Evolutionary conservation across 1,140 invertebrate species (phyloP).

Genomic region (Eriosoma lanigerum): DNA sequence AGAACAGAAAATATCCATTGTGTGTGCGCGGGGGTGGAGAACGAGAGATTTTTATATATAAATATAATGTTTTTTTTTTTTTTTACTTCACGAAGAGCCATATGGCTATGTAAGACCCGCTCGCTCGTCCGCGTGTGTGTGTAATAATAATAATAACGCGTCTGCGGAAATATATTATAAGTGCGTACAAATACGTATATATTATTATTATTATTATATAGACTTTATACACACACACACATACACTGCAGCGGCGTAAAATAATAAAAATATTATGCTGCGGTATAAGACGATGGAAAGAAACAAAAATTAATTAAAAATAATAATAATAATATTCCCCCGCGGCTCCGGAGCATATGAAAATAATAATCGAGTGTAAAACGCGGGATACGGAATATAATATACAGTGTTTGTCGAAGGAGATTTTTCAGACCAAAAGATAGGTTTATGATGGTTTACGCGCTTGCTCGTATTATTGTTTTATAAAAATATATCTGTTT

Average conservation of each 20-base stretch:
- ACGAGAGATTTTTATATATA: neutral
- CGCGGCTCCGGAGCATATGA: neutral
- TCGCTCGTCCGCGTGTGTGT: neutral
- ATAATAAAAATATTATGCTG: too few species aligned
- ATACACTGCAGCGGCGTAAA: neutral
- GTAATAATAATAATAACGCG: slow-evolving; percentile 33
- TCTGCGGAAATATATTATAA: slow-evolving; percentile 46
- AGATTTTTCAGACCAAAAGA: slow-evolving; percentile 39
- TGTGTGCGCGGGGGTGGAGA: neutral
- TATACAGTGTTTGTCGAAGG: too few species aligned
- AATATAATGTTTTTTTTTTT: too few species aligned
- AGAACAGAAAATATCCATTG: slow-evolving; percentile 44
- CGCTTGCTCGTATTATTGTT: neutral
- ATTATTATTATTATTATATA: too few species aligned
- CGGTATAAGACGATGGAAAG: neutral
- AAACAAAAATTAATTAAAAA: slow-evolving; percentile 48
- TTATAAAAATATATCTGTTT: neutral
- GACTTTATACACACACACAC: too few species aligned
- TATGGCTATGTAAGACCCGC: slow-evolving; percentile 19
- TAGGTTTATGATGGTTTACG: slow-evolving; percentile 41
- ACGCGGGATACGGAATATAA: too few species aligned
- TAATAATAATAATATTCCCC: slow-evolving; percentile 48
- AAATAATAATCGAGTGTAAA: too few species aligned
- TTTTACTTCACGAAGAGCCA: slow-evolving; percentile 31
- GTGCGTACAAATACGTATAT: too few species aligned